Conservation (phyloP, 2,888 invertebrate species). For the Eilema depressum region DNA sequence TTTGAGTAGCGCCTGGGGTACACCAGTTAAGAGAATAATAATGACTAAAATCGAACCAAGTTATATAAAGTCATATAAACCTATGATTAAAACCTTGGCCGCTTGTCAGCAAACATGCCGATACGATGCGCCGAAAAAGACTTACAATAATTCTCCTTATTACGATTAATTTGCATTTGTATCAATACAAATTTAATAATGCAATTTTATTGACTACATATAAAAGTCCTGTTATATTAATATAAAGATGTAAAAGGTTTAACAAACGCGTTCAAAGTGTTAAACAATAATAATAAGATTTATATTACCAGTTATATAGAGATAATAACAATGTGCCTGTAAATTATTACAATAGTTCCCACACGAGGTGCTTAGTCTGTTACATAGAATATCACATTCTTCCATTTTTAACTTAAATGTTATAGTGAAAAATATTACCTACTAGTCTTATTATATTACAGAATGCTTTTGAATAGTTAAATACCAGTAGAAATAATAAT, state of each 20-base stretch:
- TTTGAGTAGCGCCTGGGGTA: too few species aligned
- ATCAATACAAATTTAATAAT: too few species aligned
- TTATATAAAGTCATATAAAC: too few species aligned
- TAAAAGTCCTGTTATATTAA: neutral
- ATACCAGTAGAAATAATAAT: constrained; percentile 46
- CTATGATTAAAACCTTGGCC: too few species aligned
- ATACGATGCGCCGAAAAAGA: neutral
- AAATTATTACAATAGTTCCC: constrained; percentile 67
- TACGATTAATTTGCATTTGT: too few species aligned
- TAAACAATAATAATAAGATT: constrained; percentile 44
- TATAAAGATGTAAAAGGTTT: constrained; percentile 4
- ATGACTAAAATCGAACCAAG: too few species aligned
- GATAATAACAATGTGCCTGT: constrained; percentile 73
- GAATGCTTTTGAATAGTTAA: constrained; percentile 44
- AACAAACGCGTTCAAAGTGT: constrained; percentile 45
- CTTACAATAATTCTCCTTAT: neutral
- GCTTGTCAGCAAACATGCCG: too few species aligned
- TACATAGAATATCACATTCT: constrained; percentile 60
- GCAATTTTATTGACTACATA: too few species aligned
- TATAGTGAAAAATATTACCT: constrained; percentile 62
- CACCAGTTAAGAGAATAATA: too few species aligned
- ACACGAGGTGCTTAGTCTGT: constrained; percentile 69
- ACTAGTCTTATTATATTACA: constrained; percentile 72
- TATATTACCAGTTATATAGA: constrained; percentile 56
- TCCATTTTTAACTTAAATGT: constrained; percentile 61